Evolutionary conservation across 2,113 vertebrate species (phyloP).

Genomic region (Lathamus discolor): DNA sequence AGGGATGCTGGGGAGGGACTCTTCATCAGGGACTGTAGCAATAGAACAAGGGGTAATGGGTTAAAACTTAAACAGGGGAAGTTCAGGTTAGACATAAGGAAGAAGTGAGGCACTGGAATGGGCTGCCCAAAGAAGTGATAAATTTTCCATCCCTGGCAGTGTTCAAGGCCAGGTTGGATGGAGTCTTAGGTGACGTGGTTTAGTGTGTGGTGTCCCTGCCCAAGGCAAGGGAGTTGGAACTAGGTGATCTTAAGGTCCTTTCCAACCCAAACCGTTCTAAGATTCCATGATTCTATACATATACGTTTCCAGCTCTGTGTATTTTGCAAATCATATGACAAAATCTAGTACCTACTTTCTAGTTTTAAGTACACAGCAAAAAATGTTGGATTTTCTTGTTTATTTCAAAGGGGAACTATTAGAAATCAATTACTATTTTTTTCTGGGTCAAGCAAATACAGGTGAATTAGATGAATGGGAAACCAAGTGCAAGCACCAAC

Average conservation of each 20-base stretch:
- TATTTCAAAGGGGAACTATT: slow-evolving; percentile 27
- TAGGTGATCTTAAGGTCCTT: background rate
- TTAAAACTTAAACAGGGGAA: background rate
- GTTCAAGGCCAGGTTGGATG: background rate
- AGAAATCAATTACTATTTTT: slow-evolving; percentile 61
- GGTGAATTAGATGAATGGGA: slow-evolving; percentile 51
- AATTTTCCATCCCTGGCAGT: background rate
- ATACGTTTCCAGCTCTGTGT: background rate
- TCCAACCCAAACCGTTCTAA: background rate
- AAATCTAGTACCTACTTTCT: background rate
- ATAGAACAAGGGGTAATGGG: background rate
- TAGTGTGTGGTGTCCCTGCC: background rate
- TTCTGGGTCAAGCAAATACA: slow-evolving; percentile 48
- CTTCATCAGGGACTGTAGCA: background rate
- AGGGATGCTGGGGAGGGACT: background rate
- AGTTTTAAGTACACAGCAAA: slow-evolving; percentile 1
- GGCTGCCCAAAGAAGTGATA: background rate
- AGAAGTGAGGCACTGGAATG: no score
- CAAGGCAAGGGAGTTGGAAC: background rate
- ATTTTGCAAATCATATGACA: background rate
- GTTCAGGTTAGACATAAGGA: background rate
- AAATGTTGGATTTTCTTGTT: background rate
- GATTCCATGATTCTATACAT: background rate
- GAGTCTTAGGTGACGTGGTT: background rate
- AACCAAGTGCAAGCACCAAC: slow-evolving; percentile 60